A percentile compares a stretch with the other conserved stretches of the same genome.
These are phyloP conservation scores for Enteromius radiatus DNA, from an alignment of 2,797 vertebrate genomes.

Conservation along the genomic window DNA sequence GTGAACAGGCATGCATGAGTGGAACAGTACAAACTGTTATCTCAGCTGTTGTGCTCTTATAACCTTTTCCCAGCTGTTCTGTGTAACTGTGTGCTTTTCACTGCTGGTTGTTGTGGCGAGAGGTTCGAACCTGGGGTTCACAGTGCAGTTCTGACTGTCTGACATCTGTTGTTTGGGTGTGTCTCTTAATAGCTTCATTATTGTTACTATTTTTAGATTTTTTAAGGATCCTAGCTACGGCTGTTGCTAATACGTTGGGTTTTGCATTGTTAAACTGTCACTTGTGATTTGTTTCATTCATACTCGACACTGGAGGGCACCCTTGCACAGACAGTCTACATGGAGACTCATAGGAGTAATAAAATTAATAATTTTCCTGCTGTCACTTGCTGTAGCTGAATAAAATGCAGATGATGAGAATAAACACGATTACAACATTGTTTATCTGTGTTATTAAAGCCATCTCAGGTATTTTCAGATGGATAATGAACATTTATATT, in stretches of 20 bases:
- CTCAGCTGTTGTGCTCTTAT: constrained; percentile 59
- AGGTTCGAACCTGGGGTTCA: not conserved
- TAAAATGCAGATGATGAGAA: not conserved
- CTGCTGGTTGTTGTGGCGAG: constrained; percentile 37
- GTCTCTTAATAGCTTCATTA: not conserved
- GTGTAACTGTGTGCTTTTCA: constrained; percentile 64
- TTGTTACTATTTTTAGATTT: not conserved
- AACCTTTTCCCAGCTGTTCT: constrained; percentile 56
- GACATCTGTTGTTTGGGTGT: constrained; percentile 25
- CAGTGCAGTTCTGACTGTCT: not conserved
- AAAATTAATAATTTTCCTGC: not conserved
- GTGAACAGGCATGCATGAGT: not conserved
- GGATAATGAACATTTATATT: not conserved
- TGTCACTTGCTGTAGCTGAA: not conserved
- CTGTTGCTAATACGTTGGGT: not conserved
- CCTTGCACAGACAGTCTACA: not conserved
- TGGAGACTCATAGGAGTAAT: not conserved
- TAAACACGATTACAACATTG: not conserved
- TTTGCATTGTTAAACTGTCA: not conserved
- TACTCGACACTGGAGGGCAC: not conserved
- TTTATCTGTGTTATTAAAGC: not conserved
- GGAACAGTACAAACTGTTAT: constrained; percentile 53
- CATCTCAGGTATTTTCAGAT: not conserved
- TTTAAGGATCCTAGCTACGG: not conserved
- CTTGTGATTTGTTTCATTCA: not conserved